A percentile compares a stretch with the other conserved stretches of the same genome.
Evolutionary conservation across 1,140 invertebrate species (phyloP).

Genomic region (Drosophila paulistorum): DNA sequence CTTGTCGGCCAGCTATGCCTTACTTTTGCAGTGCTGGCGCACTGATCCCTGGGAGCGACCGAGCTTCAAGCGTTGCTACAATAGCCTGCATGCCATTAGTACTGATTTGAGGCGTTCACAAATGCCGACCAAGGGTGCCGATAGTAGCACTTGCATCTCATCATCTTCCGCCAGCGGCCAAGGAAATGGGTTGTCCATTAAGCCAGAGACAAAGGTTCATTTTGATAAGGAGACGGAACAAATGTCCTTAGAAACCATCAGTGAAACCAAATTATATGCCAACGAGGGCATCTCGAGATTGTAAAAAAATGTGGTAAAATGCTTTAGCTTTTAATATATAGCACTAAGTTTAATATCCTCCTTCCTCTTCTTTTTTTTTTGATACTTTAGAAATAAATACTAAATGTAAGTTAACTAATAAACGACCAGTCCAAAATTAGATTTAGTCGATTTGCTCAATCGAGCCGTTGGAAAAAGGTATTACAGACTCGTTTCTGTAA

Average conservation of each 20-base stretch:
- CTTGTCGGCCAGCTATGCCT: slow-evolving; percentile 85
- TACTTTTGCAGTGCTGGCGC: slow-evolving; percentile 92
- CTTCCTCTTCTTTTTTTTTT: neutral
- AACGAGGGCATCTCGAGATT: slow-evolving; percentile 74
- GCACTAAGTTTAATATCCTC: slow-evolving; percentile 23
- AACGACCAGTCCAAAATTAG: neutral
- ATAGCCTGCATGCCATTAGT: slow-evolving; percentile 84
- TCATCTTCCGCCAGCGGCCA: no score
- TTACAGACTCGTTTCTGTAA: no score
- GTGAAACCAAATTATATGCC: slow-evolving; percentile 55
- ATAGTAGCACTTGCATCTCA: slow-evolving; percentile 10
- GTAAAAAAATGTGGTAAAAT: slow-evolving; percentile 26
- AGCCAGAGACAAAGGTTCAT: slow-evolving; percentile 41
- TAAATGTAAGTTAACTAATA: slow-evolving; percentile 8
- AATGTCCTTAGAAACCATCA: slow-evolving; percentile 23
- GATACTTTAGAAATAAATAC: neutral
- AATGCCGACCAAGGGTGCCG: slow-evolving; percentile 22
- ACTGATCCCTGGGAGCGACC: slow-evolving; percentile 89
- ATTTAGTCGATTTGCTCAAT: no score
- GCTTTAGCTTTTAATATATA: slow-evolving; percentile 23
- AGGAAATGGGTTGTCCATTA: neutral
- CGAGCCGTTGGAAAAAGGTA: no score
- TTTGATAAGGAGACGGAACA: slow-evolving; percentile 42
- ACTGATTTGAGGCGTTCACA: slow-evolving; percentile 57
- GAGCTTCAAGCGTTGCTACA: slow-evolving; percentile 90